Conservation (phyloP, 1,140 invertebrate genomes). For the Drosophila bocqueti region DNA sequence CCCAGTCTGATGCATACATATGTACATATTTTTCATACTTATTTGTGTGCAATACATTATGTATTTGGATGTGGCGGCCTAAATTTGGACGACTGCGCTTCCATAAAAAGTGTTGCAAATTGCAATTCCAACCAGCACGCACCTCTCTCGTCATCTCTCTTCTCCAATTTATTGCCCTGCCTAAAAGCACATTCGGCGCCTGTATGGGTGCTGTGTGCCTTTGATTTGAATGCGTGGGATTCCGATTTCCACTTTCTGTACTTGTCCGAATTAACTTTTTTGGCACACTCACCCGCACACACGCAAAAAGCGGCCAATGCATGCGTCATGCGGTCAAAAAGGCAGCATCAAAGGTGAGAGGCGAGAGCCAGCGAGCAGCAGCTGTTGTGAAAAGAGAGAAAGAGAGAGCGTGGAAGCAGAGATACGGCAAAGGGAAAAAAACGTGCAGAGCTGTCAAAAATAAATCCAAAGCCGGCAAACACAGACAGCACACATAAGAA, state of each 20-base stretch:
- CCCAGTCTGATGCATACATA: conserved; percentile 1
- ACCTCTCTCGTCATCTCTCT: conserved; percentile 14
- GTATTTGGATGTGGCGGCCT: conserved; percentile 53
- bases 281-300: conserved; percentile 51
- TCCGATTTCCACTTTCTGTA: conserved; percentile 63
- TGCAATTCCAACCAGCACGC: conserved; percentile 59
- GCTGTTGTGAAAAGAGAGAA: conserved; percentile 48
- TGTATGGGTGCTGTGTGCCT: conserved; percentile 35
- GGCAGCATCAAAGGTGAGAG: conserved; percentile 54
- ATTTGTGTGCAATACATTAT: conserved; percentile 13
- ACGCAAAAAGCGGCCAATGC: conserved; percentile 46
- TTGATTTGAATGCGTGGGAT: conserved; percentile 71
- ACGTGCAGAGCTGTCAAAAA: conserved; percentile 69
- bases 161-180: conserved; percentile 42
- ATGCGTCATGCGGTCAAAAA: conserved; percentile 74
- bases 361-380: conserved; percentile 31
- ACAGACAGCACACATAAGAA: conserved; percentile 27
- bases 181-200: conserved; percentile 4
- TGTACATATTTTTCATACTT: background rate
- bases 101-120: conserved; percentile 76
- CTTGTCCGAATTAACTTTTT: conserved; percentile 56
- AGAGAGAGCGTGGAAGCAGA: conserved; percentile 6
- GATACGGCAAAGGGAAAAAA: conserved; percentile 27
- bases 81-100: conserved; percentile 70
- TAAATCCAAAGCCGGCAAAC: conserved; percentile 78